These are phyloP conservation scores for Diadema setosum DNA, from an alignment of 35 echinoderm and acorn worm genomes.

Conservation along the genomic window DNA sequence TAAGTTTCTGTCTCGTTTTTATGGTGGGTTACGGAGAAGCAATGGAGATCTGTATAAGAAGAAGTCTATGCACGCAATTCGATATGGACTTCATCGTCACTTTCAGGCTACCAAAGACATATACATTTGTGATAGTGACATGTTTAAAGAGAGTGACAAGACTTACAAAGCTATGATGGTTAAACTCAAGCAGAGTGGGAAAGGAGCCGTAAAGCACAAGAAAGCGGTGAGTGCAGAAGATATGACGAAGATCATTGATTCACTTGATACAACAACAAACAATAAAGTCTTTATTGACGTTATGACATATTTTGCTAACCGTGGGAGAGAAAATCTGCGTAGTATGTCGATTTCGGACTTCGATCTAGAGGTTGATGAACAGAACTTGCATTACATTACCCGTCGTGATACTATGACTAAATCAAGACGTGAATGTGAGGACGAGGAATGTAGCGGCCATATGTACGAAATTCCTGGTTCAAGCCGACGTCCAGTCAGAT, in stretches of 20 bases:
- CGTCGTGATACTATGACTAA: not conserved
- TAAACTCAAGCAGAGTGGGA: not conserved
- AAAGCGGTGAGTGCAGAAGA: not conserved
- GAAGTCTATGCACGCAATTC: not conserved
- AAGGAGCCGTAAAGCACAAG: not conserved
- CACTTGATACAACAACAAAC: not conserved
- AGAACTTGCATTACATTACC: not conserved
- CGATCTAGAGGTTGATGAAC: not conserved
- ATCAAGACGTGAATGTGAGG: constrained; percentile 14
- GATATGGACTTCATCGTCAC: not conserved
- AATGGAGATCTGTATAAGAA: not conserved
- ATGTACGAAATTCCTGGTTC: constrained; percentile 27
- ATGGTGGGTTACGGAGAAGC: not conserved
- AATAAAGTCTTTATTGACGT: too few relatives aligned
- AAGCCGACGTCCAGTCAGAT: not conserved
- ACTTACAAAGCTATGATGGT: constrained; percentile 32
- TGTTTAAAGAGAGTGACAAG: constrained; percentile 10
- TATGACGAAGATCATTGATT: not conserved
- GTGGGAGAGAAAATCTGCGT: constrained; percentile 32
- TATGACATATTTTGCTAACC: not conserved
- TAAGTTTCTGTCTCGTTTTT: not conserved
- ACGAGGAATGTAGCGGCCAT: not conserved
- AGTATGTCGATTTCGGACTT: constrained; percentile 25
- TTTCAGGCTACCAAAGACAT: too few relatives aligned
- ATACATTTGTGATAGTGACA: not conserved